A percentile compares a stretch with the other conserved stretches of the same genome.
Conservation (phyloP, 2,797 vertebrate species). For the Sebastes baramenuke region DNA sequence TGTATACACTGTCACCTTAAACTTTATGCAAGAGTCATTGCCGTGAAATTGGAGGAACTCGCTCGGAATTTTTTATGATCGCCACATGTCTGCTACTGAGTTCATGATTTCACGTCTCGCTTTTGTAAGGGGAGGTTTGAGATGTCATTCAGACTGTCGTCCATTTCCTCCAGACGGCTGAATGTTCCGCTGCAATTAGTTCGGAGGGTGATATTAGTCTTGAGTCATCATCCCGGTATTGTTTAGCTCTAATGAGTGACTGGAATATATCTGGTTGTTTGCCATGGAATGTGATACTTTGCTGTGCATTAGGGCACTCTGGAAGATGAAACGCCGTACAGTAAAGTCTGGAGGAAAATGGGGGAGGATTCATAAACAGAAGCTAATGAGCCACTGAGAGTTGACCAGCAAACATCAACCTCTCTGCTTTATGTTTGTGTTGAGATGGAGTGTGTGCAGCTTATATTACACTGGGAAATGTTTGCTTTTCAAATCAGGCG, state of each 20-base stretch:
- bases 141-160: constrained; percentile 17
- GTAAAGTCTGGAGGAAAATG: constrained; percentile 33
- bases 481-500: constrained; percentile 10
- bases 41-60: constrained; percentile 67
- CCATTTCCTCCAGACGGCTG: constrained; percentile 44
- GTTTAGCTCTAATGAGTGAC: constrained; percentile 67
- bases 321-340: constrained; percentile 22
- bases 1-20: constrained; percentile 65
- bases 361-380: constrained; percentile 50
- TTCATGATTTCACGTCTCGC: constrained; percentile 18
- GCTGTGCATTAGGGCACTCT: constrained; percentile 51
- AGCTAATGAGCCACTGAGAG: constrained; percentile 62
- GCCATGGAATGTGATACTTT: constrained; percentile 62
- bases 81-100: constrained; percentile 19
- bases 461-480: constrained; percentile 12
- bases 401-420: constrained; percentile 31
- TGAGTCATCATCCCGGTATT: constrained; percentile 55
- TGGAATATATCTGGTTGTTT: constrained; percentile 61
- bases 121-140: constrained; percentile 12
- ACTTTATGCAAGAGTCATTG: constrained; percentile 68
- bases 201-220: constrained; percentile 35
- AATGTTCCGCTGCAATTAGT: constrained; percentile 56
- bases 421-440: constrained; percentile 22
- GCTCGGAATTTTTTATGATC: constrained; percentile 45
- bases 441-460: neutral